These are phyloP conservation scores for Falcaria lacertinaria DNA, from an alignment of 2,888 invertebrate species.

Conservation along the genomic window DNA sequence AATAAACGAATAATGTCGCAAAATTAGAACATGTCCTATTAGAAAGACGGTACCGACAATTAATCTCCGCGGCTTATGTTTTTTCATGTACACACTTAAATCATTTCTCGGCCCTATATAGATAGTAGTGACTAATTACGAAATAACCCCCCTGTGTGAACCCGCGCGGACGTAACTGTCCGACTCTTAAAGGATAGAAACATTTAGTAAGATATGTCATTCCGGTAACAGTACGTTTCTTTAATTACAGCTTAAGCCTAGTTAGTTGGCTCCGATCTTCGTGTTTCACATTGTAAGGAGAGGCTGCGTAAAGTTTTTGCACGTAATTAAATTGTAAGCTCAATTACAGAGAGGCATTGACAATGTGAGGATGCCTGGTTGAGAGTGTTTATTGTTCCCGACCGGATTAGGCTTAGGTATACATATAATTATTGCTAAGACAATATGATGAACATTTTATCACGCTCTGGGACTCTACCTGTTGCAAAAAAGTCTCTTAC, in stretches of 20 bases:
- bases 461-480: conserved; percentile 21
- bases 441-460: conserved; percentile 22
- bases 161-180: conserved; percentile 57
- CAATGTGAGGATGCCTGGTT: conserved; percentile 32
- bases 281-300: conserved; percentile 60
- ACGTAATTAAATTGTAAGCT: conserved; percentile 55
- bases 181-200: conserved; percentile 66
- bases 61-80: conserved; percentile 24
- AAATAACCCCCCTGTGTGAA: conserved; percentile 43
- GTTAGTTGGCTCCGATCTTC: conserved; percentile 55
- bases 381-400: conserved; percentile 16
- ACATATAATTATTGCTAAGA: conserved; percentile 41
- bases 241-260: conserved; percentile 63
- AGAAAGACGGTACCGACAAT: conserved; percentile 12
- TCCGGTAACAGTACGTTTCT: conserved; percentile 66
- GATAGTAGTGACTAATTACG: conserved; percentile 60
- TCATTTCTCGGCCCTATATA: conserved; percentile 54
- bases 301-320: conserved; percentile 52
- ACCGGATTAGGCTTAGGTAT: conserved; percentile 59
- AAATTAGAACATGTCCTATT: conserved; percentile 15
- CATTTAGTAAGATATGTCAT: conserved; percentile 71
- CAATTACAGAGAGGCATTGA: conserved; percentile 29
- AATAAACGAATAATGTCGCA: too few relatives aligned
- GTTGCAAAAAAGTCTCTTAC: too few relatives aligned
- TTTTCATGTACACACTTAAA: conserved; percentile 43